A percentile compares a stretch with the other conserved stretches of the same genome.
Conservation (phyloP, 2,888 invertebrate genomes). For the Ectemnius cavifrons region DNA sequence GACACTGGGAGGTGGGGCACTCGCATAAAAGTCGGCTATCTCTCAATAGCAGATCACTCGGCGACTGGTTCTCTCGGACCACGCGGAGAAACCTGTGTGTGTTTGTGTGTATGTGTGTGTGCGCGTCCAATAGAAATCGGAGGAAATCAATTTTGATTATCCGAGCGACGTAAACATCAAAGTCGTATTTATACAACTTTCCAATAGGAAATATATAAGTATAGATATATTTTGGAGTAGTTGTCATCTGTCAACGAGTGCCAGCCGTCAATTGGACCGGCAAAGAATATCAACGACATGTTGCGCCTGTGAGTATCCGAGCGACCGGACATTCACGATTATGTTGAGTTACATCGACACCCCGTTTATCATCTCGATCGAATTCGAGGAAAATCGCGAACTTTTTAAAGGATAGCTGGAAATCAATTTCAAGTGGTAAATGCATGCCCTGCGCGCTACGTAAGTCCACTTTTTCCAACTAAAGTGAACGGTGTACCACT, state of each 20-base stretch:
- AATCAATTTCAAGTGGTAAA: too few species aligned
- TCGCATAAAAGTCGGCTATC: conserved; percentile 53
- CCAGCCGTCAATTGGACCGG: not conserved
- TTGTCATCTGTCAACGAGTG: conserved; percentile 20
- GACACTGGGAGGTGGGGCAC: conserved; percentile 42
- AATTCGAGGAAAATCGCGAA: not conserved
- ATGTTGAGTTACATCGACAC: too few species aligned
- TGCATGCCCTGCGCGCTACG: too few species aligned
- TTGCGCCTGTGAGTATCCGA: conserved; percentile 50
- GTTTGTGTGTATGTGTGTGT: too few species aligned
- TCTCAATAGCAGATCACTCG: conserved; percentile 39
- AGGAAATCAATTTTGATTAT: too few species aligned
- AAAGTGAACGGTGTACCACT: too few species aligned
- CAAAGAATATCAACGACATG: conserved; percentile 34
- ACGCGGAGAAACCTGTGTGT: not conserved
- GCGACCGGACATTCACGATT: not conserved
- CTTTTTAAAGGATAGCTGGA: too few species aligned
- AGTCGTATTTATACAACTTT: too few species aligned
- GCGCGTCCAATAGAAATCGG: too few species aligned
- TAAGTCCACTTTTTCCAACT: too few species aligned
- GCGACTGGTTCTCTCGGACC: conserved; percentile 13
- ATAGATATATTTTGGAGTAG: conserved; percentile 19
- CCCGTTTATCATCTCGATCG: not conserved
- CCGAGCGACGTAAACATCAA: too few species aligned
- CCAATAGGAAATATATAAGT: not conserved